Base-by-base conservation (phyloP, 2,888 invertebrate genomes). In the Polietes domitor region DNA sequence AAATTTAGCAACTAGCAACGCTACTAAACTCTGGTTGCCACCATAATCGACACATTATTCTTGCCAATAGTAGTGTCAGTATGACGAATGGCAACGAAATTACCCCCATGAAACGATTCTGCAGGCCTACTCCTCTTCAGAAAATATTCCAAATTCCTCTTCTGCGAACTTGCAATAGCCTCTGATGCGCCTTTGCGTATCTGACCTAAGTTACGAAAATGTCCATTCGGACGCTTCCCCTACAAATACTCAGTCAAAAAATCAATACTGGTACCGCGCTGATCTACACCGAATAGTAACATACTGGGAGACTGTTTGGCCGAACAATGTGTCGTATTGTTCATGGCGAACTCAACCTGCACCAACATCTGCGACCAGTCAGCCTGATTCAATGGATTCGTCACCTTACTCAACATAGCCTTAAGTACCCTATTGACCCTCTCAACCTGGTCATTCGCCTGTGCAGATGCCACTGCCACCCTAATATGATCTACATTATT, bases 311-410 rank as follows among this genome's bases (percentile, higher is more conserved):
- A n/a, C n/a, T n/a, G n/a, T n/a, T n/a, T n/a, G n/a, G n/a, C n/a
- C n/a, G 87, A 76, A 76, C 87, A 87, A 73, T 87, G 86, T 9
- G 87, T 58, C 0, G 88, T 88, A 72, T 88, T 89, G 73, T 89
- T 88, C 15, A 88, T 80, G 7, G 86, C 82, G 81, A 86, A 88
- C 80, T 89, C 88, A 21, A 85, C 86, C 2, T 86, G n/a, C n/a
- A 50, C 10, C 7, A 88, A 47, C 50, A 73, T 73, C 10, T 63
- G 19, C 19, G 47, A 68, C 76, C 85, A 80, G 43, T 82, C 43
- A n/a, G 50, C 50, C 4, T 76, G 53, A 58, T 78, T 75, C 10
- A 43, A 6, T 17, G 71, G 65, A 26, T 76, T 75, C 19, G 78
- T 71, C 15, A 83, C 71, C 68, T 83, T 85, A 19, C 80, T 82